phyloP scores from a whole-genome alignment of 2,797 vertebrate species.

The Hydrocynus forskahlii region DNA sequence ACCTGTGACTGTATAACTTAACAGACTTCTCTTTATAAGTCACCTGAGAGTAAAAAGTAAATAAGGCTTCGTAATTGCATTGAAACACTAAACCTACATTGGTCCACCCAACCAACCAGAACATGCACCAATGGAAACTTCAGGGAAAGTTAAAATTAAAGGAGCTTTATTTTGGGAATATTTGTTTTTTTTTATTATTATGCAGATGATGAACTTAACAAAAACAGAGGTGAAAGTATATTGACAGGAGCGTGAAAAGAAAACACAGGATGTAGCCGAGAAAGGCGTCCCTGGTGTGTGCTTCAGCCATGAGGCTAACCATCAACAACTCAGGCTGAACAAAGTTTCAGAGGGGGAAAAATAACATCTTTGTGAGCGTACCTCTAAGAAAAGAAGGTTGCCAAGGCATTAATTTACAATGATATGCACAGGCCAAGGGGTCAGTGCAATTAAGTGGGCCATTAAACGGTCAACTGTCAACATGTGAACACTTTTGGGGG shows the following conservation, averaged over 20 bases:
- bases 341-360: slow-evolving; percentile 13
- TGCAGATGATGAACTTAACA: slow-evolving; percentile 11
- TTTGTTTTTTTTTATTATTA: slow-evolving; percentile 27
- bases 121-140: slow-evolving; percentile 32
- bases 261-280: slow-evolving; percentile 2
- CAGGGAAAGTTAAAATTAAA: neutral
- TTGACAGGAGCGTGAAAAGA: neutral
- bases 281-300: neutral
- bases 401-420: slow-evolving; percentile 73
- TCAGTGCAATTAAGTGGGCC: slow-evolving; percentile 77
- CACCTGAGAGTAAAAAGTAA: slow-evolving; percentile 66
- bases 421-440: slow-evolving; percentile 69
- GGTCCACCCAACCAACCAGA: slow-evolving; percentile 62
- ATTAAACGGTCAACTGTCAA: slow-evolving; percentile 84
- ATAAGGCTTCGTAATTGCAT: slow-evolving; percentile 61
- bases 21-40: slow-evolving; percentile 68
- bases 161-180: neutral
- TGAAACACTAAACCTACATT: slow-evolving; percentile 63
- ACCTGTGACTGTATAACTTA: slow-evolving; percentile 72
- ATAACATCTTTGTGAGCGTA: slow-evolving; percentile 38
- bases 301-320: slow-evolving; percentile 6
- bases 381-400: slow-evolving; percentile 52
- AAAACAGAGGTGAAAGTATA: slow-evolving; percentile 1
- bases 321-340: slow-evolving; percentile 26
- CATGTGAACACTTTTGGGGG: slow-evolving; percentile 74